These are phyloP conservation scores for Murina feae DNA, from an alignment of 2,113 vertebrate species.

Conservation along the genomic window DNA sequence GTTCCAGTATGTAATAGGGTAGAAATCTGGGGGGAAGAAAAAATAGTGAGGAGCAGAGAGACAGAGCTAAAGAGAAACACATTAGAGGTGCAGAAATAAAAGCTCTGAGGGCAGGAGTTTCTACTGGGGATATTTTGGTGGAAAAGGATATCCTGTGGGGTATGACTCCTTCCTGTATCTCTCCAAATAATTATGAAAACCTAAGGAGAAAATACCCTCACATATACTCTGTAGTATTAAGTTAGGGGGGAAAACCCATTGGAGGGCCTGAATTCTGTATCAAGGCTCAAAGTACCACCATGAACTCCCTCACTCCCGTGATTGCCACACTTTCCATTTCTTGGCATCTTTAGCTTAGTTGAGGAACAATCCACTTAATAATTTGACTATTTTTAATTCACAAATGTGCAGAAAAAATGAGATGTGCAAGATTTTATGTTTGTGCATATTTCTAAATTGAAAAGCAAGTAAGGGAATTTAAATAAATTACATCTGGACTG, in stretches of 20 bases:
- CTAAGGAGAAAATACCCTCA: neutral
- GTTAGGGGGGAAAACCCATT: neutral
- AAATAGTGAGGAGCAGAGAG: neutral
- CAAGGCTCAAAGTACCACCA: neutral
- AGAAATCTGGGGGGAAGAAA: neutral
- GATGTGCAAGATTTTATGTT: conserved; percentile 26
- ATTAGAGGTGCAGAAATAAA: neutral
- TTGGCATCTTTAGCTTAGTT: neutral
- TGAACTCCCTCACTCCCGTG: neutral
- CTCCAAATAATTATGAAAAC: neutral
- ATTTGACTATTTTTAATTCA: conserved; percentile 50
- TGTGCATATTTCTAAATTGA: conserved; percentile 47
- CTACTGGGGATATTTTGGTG: neutral
- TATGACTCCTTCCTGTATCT: neutral
- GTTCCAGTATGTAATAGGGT: neutral
- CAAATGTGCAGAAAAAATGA: conserved; percentile 33
- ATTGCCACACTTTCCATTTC: neutral
- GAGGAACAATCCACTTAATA: conserved; percentile 26
- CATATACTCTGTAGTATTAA: neutral
- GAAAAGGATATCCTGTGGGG: neutral
- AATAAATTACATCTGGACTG: conserved; percentile 49
- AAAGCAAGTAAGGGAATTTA: conserved; percentile 56
- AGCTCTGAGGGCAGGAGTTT: neutral
- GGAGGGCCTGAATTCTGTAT: neutral
- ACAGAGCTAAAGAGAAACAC: neutral